Percentiles rank a stretch among this genome's conserved stretches.
These are phyloP conservation scores for Sorex araneus DNA, from an alignment of 2,113 vertebrate genomes.

Conservation along the genomic window DNA sequence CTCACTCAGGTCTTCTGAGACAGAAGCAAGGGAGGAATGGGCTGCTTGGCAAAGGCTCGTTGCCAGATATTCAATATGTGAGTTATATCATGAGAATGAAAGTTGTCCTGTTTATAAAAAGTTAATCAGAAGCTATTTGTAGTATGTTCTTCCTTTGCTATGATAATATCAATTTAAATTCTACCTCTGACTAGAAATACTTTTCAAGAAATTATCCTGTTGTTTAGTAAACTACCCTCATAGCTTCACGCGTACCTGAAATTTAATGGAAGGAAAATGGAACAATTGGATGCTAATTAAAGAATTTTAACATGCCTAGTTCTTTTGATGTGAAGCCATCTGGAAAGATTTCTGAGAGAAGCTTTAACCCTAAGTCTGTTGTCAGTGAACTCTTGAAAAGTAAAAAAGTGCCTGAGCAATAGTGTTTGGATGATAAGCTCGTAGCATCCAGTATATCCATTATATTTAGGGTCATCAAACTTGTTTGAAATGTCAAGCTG, in stretches of 20 bases:
- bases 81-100: constrained; percentile 70
- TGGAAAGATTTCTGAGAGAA: neutral
- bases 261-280: neutral
- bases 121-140: constrained; percentile 66
- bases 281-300: neutral
- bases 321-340: neutral
- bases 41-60: neutral
- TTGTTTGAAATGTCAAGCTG: constrained; percentile 1
- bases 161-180: constrained; percentile 59
- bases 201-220: too few species aligned
- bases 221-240: too few species aligned
- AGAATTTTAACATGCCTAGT: neutral
- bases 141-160: constrained; percentile 61
- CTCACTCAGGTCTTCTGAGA: constrained; percentile 36
- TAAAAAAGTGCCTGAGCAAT: neutral
- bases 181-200: neutral
- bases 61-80: constrained; percentile 68
- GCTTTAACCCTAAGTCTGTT: constrained; percentile 45
- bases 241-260: neutral
- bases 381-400: constrained; percentile 48
- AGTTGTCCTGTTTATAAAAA: constrained; percentile 52
- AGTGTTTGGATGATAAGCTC: constrained; percentile 10
- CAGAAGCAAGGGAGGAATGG: constrained; percentile 25
- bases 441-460: neutral
- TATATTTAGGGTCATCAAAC: constrained; percentile 33